Base-by-base conservation (phyloP, 1,140 invertebrate genomes). In the Listronotus bonariensis region DNA sequence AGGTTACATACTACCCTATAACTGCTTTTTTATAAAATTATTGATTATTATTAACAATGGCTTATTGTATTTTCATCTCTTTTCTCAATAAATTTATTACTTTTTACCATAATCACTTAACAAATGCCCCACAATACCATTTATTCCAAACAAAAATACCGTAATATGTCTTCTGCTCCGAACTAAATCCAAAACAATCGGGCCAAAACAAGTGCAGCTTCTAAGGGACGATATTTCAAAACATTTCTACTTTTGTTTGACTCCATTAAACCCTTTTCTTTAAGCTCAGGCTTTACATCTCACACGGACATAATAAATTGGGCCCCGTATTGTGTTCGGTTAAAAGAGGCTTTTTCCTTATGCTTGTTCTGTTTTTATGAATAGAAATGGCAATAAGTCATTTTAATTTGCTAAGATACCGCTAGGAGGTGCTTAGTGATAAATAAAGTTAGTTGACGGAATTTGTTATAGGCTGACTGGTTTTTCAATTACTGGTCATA, bases 251-350 rank as follows among this genome's bases (percentile, higher is more conserved):
- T 64, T 64, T 64, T 64, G 61, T 64, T 64, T 64, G 61, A 64
- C 61, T 64, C 61, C 61, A 64, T 64, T 64, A 64, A 64, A 64
- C 54, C 61, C 61, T 64, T 64, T 64, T 57, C 61, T 64, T 64
- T 64, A 64, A 64, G 52, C 61, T 26, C 54, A 40, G 51, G 61
- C 52, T 45, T 64, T 64, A 64, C 52, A 64, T 64, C 61, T 64
- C 61, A 64, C 61, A 64, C 61, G 61, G 61, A 55, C 61, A 41
- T 64, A 53, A 64, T 64, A 64, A 64, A 64, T 64, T 64, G 54
- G 48, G 42, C 40, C 52, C 54, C 43, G 42, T 51, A 64, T 64
- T 64, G 61, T 64, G 61, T 49, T 45, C 12, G 52, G 32, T 20
- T 63, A 63, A 63, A 55, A 55, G 60, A 63, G 53, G 60, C 60